A percentile compares a stretch with the other conserved stretches of the same genome.
Evolutionary conservation across 1,140 invertebrate species (phyloP).

Genomic region (Pinna nobilis): DNA sequence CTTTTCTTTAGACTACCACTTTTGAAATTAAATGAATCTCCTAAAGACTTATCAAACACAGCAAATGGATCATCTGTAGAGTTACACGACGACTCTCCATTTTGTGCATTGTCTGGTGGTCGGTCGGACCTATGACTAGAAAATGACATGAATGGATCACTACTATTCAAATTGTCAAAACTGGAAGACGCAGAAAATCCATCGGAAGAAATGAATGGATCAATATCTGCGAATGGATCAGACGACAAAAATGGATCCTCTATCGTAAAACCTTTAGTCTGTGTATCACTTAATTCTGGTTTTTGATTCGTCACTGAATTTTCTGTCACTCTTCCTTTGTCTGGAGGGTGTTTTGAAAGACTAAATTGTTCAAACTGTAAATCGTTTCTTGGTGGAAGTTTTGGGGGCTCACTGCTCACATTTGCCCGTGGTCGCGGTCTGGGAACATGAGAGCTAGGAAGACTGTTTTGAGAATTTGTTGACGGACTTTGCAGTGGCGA

Average conservation of each 20-base stretch:
- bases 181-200: slow-evolving; percentile 33
- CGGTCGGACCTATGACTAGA: slow-evolving; percentile 23
- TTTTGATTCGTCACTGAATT: slow-evolving; percentile 11
- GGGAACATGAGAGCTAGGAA: slow-evolving; percentile 23
- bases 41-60: slow-evolving; percentile 50
- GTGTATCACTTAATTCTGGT: not conserved
- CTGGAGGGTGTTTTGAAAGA: too few species aligned
- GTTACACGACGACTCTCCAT: slow-evolving; percentile 6
- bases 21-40: slow-evolving; percentile 39
- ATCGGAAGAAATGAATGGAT: slow-evolving; percentile 31
- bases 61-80: slow-evolving; percentile 50
- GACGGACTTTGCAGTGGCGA: slow-evolving; percentile 9
- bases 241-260: slow-evolving; percentile 48
- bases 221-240: slow-evolving; percentile 47
- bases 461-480: slow-evolving; percentile 18
- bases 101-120: slow-evolving; percentile 18
- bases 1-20: slow-evolving; percentile 38
- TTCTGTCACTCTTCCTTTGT: slow-evolving; percentile 1
- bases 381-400: not conserved
- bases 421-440: slow-evolving; percentile 37
- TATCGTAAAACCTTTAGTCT: slow-evolving; percentile 40
- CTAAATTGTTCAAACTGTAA: too few species aligned
- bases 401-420: not conserved
- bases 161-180: slow-evolving; percentile 25
- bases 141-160: slow-evolving; percentile 38